Evolutionary conservation across 2,888 invertebrate species (phyloP).

Genomic region (Pristionchus arcanus): DNA sequence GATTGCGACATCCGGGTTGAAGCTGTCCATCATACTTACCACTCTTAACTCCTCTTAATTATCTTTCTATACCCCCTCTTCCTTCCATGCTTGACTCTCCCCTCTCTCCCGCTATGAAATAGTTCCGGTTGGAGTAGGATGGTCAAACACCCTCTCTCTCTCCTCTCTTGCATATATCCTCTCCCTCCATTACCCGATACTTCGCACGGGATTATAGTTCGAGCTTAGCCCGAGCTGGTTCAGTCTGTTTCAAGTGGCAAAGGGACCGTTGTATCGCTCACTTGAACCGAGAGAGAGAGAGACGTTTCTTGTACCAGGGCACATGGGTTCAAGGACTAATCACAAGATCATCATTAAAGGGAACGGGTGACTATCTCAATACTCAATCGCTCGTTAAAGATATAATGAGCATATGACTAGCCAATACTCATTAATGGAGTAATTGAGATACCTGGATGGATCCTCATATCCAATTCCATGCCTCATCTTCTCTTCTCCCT

Average conservation of each 20-base stretch:
- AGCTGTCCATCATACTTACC: slow-evolving; percentile 9
- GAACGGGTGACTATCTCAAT: background rate
- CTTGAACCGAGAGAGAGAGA: background rate
- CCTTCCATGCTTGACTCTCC: slow-evolving; percentile 26
- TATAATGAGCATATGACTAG: background rate
- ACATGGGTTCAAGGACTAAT: slow-evolving; percentile 32
- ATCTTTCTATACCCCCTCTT: background rate
- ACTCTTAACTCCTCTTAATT: slow-evolving; percentile 23
- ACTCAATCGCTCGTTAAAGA: background rate
- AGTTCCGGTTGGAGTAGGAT: slow-evolving; percentile 52
- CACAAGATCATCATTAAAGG: background rate
- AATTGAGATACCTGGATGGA: slow-evolving; percentile 6
- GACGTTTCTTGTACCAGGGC: background rate
- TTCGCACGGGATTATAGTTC: slow-evolving; percentile 33
- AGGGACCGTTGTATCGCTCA: background rate
- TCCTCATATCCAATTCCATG: background rate
- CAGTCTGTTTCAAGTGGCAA: slow-evolving; percentile 30
- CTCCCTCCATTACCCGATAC: slow-evolving; percentile 30
- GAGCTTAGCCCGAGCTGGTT: slow-evolving; percentile 44
- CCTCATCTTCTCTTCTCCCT: too few relatives aligned
- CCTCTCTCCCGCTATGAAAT: slow-evolving; percentile 48
- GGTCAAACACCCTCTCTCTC: slow-evolving; percentile 47
- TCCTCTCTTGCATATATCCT: slow-evolving; percentile 31
- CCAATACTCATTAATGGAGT: background rate
- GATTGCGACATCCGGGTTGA: slow-evolving; percentile 28